Evolutionary conservation across 2,797 vertebrate genomes (phyloP).

Genomic region (Setipinna tenuifilis): DNA sequence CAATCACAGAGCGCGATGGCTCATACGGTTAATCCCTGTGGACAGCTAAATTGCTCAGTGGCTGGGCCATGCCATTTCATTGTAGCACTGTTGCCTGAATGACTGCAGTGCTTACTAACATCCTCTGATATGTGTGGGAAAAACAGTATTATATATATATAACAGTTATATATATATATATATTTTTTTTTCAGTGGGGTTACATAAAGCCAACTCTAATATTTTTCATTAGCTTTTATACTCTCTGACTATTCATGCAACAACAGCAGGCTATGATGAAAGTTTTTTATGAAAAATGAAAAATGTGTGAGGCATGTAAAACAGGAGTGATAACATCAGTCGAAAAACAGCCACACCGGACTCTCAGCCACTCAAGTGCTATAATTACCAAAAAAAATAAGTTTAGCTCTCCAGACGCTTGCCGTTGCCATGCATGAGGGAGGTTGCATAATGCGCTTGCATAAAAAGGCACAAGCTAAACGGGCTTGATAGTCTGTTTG

Average conservation of each 20-base stretch:
- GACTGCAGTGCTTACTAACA: background rate
- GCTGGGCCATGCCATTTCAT: slow-evolving; percentile 1
- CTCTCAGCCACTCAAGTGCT: background rate
- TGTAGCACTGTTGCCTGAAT: background rate
- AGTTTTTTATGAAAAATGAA: slow-evolving; percentile 15
- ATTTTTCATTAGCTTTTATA: background rate
- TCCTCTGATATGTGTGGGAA: background rate
- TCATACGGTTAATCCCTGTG: slow-evolving; percentile 17
- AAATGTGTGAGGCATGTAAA: background rate
- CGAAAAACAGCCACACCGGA: background rate
- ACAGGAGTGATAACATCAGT: background rate
- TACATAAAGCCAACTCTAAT: background rate
- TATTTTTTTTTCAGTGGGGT: background rate
- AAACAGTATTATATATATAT: too few species aligned
- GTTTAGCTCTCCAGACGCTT: background rate
- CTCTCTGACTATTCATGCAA: background rate
- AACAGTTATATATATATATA: too few species aligned
- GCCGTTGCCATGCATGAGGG: background rate
- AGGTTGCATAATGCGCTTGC: slow-evolving; percentile 30
- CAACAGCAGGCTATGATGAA: slow-evolving; percentile 6
- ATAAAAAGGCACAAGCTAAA: slow-evolving; percentile 38
- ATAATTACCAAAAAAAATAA: slow-evolving; percentile 12
- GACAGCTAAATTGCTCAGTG: slow-evolving; percentile 19
- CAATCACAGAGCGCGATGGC: background rate
- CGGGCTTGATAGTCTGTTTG: slow-evolving; percentile 33